Base-by-base conservation (phyloP, 2,888 invertebrate species). In the Podotricha telesiphe region DNA sequence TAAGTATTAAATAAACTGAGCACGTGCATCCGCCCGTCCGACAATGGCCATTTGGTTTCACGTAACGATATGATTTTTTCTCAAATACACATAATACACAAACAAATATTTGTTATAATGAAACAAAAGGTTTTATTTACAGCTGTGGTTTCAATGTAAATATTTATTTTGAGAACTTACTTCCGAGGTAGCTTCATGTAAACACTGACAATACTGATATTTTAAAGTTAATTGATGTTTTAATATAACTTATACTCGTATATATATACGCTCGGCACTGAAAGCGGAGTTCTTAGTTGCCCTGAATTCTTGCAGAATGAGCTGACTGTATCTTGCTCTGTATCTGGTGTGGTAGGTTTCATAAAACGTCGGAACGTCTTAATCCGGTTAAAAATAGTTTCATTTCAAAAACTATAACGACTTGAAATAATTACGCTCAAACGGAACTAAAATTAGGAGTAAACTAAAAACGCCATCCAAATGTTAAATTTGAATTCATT, bases 1-100 rank as follows among this genome's bases (percentile, higher is more conserved):
- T 61, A 61, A 68, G 65, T 72, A 67, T 69, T 73, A 68, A 59
- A 47, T 59, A 72, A 48, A 69, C 76, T 67, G 72, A 73, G 71
- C 74, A 73, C 76, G 72, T 82, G 79, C 67, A n/a, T 17, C 73
- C 28, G 42, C 15, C 47, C 19, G 66, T 69, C 61, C 68, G 42
- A 69, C 69, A 66, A 68, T 69, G 56, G 59, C 65, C 65, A 47
- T 68, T 59, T 64, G 58, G 62, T 73, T 55, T 71, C 51, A 68
- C 61, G 10, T 50, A 28, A 63, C 47, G 59, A 55, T 67, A 69
- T 67, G 65, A 68, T 69, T 73, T 73, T 69, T 64, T 67, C 51
- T 55, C 17, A 55, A 55, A 55, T 37, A 55, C 37, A 55, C 13
- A 55, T 55, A 17, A 55, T 55, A 55, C 17, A 55, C 17, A 55